Conservation (phyloP, 2,888 invertebrate genomes). For the Ophioninae sp. region DNA sequence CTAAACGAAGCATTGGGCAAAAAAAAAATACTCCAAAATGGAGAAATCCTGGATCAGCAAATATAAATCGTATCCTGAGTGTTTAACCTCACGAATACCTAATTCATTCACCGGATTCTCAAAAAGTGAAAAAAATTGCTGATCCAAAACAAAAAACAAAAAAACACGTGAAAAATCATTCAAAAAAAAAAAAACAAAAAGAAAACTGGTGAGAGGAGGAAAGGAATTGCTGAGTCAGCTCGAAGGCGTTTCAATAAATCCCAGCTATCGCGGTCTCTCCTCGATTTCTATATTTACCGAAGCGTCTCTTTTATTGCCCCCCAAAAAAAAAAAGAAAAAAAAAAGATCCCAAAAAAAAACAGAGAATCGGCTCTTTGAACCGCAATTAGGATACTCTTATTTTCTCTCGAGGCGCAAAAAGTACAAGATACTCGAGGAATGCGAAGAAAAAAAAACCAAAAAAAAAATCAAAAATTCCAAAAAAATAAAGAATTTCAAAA, state of each 20-base stretch:
- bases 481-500: background rate
- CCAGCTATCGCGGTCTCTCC: background rate
- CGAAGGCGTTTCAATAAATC: background rate
- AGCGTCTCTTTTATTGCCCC: background rate
- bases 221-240: background rate
- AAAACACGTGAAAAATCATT: too few species aligned
- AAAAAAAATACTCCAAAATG: too few species aligned
- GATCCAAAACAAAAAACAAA: too few species aligned
- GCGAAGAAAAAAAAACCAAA: background rate
- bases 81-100: too few species aligned
- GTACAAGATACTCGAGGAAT: slow-evolving; percentile 27
- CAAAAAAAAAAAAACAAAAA: too few species aligned
- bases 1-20: too few species aligned
- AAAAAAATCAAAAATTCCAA: too few species aligned
- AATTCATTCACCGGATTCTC: too few species aligned
- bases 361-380: background rate
- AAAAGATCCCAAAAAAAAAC: background rate
- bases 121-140: too few species aligned
- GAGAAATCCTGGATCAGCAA: too few species aligned
- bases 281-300: background rate
- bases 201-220: too few species aligned
- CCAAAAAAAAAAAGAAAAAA: background rate
- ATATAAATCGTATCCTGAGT: too few species aligned
- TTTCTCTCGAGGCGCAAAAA: background rate
- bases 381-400: background rate